These are phyloP conservation scores for Siderastrea siderea DNA, from an alignment of 92 coral and sea anemone genomes.

Conservation along the genomic window DNA sequence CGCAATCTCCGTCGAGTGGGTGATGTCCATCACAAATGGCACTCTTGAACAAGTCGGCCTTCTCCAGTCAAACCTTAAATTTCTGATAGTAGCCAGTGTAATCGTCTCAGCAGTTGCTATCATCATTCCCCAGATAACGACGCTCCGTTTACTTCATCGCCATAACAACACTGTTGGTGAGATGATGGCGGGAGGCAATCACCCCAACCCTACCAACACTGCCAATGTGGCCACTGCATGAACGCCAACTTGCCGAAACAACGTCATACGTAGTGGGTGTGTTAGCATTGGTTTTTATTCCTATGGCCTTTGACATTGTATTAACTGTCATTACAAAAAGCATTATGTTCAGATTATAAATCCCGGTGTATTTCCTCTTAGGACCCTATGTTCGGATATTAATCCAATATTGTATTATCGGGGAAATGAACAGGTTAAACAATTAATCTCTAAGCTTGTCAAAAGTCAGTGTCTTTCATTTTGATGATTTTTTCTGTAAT, in stretches of 20 bases:
- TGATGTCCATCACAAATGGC: not conserved
- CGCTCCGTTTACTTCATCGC: slow-evolving; percentile 1
- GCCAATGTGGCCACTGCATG: not conserved
- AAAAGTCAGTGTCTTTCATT: not conserved
- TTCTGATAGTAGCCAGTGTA: too few species aligned
- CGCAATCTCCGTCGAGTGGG: not conserved
- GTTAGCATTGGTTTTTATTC: not conserved
- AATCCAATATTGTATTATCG: slow-evolving; percentile 23
- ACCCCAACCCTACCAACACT: not conserved
- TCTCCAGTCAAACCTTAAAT: not conserved
- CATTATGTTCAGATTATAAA: not conserved
- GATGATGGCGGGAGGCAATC: not conserved
- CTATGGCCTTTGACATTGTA: not conserved
- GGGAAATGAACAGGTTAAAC: slow-evolving; percentile 4
- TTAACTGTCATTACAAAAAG: not conserved
- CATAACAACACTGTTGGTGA: not conserved
- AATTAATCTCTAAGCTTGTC: not conserved
- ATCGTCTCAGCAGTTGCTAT: not conserved
- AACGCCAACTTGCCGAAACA: slow-evolving; percentile 4
- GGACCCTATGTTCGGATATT: not conserved
- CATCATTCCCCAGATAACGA: not conserved
- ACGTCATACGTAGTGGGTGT: slow-evolving; percentile 1
- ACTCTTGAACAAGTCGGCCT: not conserved
- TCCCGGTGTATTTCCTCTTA: not conserved
- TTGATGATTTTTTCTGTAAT: too few species aligned